phyloP scores from a whole-genome alignment of 2,888 invertebrate species.

The Cheilosia grossa region DNA sequence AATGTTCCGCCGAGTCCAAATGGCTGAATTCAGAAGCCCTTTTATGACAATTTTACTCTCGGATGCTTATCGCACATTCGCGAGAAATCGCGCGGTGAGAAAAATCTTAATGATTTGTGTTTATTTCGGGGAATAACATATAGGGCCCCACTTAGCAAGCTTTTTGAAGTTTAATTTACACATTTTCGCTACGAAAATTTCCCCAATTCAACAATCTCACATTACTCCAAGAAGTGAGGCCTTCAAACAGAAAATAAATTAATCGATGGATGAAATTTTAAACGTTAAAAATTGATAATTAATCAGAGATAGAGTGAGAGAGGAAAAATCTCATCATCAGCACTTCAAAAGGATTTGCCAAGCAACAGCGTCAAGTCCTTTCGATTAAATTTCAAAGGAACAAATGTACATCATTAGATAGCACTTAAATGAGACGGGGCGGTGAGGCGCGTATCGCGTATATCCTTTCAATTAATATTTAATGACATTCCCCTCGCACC shows the following conservation, averaged over 20 bases:
- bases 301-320: slow-evolving; percentile 5
- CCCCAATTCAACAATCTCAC: slow-evolving; percentile 11
- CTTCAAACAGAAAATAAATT: slow-evolving; percentile 27
- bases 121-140: no score
- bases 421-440: slow-evolving; percentile 37
- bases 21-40: no score
- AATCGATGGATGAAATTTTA: slow-evolving; percentile 36
- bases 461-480: slow-evolving; percentile 71
- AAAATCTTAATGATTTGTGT: no score
- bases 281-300: slow-evolving; percentile 53
- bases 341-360: slow-evolving; percentile 41
- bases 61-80: no score
- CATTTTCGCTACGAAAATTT: background rate
- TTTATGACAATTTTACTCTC: no score
- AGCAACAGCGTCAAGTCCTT: slow-evolving; percentile 20
- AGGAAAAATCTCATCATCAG: slow-evolving; percentile 27
- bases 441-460: slow-evolving; percentile 41
- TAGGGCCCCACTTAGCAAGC: background rate
- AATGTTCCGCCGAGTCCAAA: no score
- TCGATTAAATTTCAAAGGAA: slow-evolving; percentile 69
- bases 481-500: slow-evolving; percentile 34
- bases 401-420: slow-evolving; percentile 66
- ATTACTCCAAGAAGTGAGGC: slow-evolving; percentile 4
- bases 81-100: no score
- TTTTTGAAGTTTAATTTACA: background rate